Percentiles rank a stretch among this genome's conserved stretches.
Evolutionary conservation across 2,113 vertebrate genomes (phyloP).

Genomic region (Irena cyanogastra): DNA sequence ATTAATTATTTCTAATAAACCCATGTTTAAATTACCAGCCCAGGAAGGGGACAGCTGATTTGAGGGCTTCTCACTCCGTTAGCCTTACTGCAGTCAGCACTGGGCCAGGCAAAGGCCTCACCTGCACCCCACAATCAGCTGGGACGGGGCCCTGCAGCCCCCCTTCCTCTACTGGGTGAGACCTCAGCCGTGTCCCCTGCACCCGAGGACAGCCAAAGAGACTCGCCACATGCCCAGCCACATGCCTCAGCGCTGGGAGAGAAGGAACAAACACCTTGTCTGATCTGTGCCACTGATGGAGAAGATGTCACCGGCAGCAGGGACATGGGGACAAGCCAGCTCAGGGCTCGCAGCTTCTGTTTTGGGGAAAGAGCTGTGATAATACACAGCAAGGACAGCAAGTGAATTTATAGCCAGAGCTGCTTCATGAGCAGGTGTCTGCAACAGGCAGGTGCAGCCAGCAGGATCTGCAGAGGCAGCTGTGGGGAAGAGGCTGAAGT

Average conservation of each 20-base stretch:
- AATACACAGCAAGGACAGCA: neutral
- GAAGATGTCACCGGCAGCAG: neutral
- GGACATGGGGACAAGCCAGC: neutral
- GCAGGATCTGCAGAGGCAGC: neutral
- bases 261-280: neutral
- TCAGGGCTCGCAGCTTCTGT: neutral
- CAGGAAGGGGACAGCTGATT: neutral
- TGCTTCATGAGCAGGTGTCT: neutral
- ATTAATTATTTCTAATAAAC: neutral
- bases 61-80: neutral
- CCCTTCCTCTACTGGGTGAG: neutral
- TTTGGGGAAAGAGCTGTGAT: neutral
- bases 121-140: fast-evolving
- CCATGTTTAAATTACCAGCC: neutral
- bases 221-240: fast-evolving
- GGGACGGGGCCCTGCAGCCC: fast-evolving
- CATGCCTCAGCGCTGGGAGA: fast-evolving
- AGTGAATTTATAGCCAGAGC: neutral
- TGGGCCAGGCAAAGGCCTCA: neutral
- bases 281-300: neutral
- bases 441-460: neutral
- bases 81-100: neutral
- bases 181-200: neutral
- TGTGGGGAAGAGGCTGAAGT: neutral
- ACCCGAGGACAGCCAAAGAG: neutral